phyloP scores from a whole-genome alignment of 2,113 vertebrate genomes.

The Misgurnus mizolepis region DNA sequence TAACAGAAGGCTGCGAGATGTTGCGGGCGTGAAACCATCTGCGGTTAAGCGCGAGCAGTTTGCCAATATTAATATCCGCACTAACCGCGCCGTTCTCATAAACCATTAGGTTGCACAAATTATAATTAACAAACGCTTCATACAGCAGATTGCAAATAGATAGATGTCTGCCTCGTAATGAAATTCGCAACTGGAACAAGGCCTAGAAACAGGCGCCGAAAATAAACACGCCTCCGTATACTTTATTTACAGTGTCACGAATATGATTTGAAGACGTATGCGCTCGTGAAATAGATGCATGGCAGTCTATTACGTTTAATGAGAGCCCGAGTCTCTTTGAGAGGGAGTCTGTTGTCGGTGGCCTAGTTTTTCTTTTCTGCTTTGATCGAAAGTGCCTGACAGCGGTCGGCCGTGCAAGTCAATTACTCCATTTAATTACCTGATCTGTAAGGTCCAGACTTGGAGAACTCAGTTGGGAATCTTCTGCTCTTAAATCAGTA shows the following conservation, averaged over 20 bases:
- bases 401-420: conserved; percentile 9
- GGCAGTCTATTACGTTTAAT: conserved; percentile 13
- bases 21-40: conserved; percentile 31
- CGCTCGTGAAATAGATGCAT: conserved; percentile 2
- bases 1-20: conserved; percentile 20
- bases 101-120: conserved; percentile 39
- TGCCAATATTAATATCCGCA: conserved; percentile 36
- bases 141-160: conserved; percentile 46
- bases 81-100: conserved; percentile 39
- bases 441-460: conserved; percentile 28
- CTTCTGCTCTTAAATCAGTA: conserved; percentile 6
- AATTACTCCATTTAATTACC: conserved; percentile 35
- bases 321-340: conserved; percentile 12
- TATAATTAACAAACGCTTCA: conserved; percentile 48
- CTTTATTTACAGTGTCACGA: conserved; percentile 12
- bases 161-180: conserved; percentile 17
- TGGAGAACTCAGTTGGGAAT: not conserved
- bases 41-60: conserved; percentile 15
- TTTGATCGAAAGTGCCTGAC: conserved; percentile 39
- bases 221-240: conserved; percentile 5
- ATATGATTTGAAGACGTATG: conserved; percentile 4
- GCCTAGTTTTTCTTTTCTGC: conserved; percentile 35
- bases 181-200: conserved; percentile 7
- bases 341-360: conserved; percentile 29
- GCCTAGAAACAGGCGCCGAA: conserved; percentile 12